Evolutionary conservation across 2,888 invertebrate genomes (phyloP), one percentile per base, ranked within the genome.

Genomic region (Xestoiulus laeticollis): DNA sequence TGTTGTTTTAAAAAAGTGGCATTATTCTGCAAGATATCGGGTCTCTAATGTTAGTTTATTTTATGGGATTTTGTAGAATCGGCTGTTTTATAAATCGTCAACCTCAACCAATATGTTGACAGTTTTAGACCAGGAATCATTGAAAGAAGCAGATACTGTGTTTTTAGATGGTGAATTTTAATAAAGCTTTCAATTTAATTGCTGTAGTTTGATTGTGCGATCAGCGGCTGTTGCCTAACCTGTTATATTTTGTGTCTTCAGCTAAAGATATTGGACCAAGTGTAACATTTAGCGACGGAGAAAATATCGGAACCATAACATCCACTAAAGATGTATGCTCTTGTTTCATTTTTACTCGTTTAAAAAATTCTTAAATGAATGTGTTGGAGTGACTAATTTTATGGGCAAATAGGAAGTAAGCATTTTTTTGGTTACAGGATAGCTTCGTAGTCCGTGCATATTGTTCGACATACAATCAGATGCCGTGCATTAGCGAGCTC

Each of bases 401-500:
- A n/a, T n/a, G n/a, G n/a, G n/a, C n/a, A n/a, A n/a, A n/a, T n/a
- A n/a, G n/a, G n/a, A n/a, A n/a, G n/a, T n/a, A n/a, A n/a, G n/a
- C n/a, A n/a, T n/a, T n/a, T n/a, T n/a, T 48, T 44, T 89, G 87
- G 90, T 89, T 90, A 88, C 91, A 96, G 96, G 96, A 96, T 91
- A 95, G 95, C 19, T 95, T 96, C 92, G 95, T 96, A 43, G 96
- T 96, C 16, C 94, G 96, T 89, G 95, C 95, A 89, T 94, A 95
- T 90, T 95, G 94, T 91, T 94, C 95, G 19, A 91, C 93, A 88
- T 93, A 93, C 88, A 93, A 93, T 89, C 94, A 95, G 6, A 94
- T 94, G 82, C 92, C 93, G 0, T 90, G 92, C 38, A 91, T 94
- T 8, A 94, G 93, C 90, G 95, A 96, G 91, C 92, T 96, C 88